Conservation (phyloP, 2,888 invertebrate species). For the Chaitophorus viminalis region DNA sequence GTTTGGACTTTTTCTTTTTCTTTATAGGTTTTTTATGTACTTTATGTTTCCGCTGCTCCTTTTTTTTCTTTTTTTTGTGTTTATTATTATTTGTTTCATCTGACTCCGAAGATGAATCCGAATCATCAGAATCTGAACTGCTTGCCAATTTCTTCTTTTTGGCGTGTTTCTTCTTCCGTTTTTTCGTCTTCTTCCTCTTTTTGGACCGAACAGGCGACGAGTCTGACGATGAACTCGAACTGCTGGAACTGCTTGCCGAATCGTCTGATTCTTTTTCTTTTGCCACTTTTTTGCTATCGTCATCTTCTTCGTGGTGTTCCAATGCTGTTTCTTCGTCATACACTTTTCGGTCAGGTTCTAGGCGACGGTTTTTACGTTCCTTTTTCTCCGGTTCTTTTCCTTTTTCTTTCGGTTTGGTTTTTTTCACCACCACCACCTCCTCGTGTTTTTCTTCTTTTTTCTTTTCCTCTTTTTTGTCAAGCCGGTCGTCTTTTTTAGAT, state of each 20-base stretch:
- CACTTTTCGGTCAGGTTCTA: slow-evolving; percentile 73
- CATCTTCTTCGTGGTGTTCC: slow-evolving; percentile 52
- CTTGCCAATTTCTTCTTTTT: slow-evolving; percentile 59
- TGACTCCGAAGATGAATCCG: slow-evolving; percentile 58
- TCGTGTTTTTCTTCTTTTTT: slow-evolving; percentile 64
- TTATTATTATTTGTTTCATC: slow-evolving; percentile 50
- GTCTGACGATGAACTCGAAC: slow-evolving; percentile 48
- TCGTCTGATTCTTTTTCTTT: slow-evolving; percentile 47
- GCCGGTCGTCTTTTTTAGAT: slow-evolving; percentile 55
- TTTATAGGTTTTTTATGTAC: slow-evolving; percentile 53
- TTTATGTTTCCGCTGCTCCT: slow-evolving; percentile 62
- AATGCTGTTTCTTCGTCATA: slow-evolving; percentile 72
- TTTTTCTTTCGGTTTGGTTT: slow-evolving; percentile 64
- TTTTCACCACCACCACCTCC: slow-evolving; percentile 18
- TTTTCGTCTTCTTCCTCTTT: slow-evolving; percentile 58
- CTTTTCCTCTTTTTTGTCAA: slow-evolving; percentile 44
- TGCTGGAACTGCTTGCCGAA: slow-evolving; percentile 32
- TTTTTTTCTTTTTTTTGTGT: slow-evolving; percentile 63
- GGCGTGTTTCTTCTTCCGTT: slow-evolving; percentile 61
- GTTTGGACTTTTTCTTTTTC: slow-evolving; percentile 63
- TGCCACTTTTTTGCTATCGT: slow-evolving; percentile 5
- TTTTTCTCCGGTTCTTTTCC: slow-evolving; percentile 65
- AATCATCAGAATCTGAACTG: slow-evolving; percentile 56
- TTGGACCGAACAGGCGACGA: slow-evolving; percentile 55
- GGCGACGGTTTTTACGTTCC: slow-evolving; percentile 44